These are phyloP conservation scores for Clarias gariepinus DNA, from an alignment of 2,113 vertebrate genomes.

Conservation along the genomic window DNA sequence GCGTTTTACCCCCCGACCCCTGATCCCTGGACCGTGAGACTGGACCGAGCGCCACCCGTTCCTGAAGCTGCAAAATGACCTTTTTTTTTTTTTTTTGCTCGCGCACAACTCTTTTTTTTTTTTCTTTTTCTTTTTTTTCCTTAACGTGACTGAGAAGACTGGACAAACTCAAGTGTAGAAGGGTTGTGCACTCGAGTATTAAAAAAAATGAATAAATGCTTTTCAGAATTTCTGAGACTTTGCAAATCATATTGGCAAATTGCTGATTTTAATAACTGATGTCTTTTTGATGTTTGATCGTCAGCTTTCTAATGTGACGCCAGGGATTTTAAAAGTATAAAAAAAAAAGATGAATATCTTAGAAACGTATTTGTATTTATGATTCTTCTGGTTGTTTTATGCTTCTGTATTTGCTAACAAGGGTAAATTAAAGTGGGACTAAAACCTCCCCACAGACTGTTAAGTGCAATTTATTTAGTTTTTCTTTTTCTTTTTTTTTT, in stretches of 20 bases:
- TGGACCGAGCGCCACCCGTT: slow-evolving; percentile 81
- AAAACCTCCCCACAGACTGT: slow-evolving; percentile 43
- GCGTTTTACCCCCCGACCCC: slow-evolving; percentile 83
- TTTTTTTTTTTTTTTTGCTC: background rate
- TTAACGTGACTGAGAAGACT: background rate
- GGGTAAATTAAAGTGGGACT: slow-evolving; percentile 44
- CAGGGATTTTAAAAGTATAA: slow-evolving; percentile 44
- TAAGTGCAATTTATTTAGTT: slow-evolving; percentile 47
- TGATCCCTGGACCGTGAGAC: slow-evolving; percentile 86
- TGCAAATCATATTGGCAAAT: slow-evolving; percentile 30
- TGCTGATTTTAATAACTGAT: slow-evolving; percentile 22
- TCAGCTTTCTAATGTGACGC: slow-evolving; percentile 50
- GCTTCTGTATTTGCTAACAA: slow-evolving; percentile 48
- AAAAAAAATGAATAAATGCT: background rate
- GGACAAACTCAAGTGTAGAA: background rate
- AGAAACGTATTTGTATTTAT: slow-evolving; percentile 48
- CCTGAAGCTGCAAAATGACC: slow-evolving; percentile 85
- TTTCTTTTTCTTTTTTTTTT: background rate
- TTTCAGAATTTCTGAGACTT: slow-evolving; percentile 13
- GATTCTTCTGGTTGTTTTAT: slow-evolving; percentile 42
- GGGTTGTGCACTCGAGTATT: background rate
- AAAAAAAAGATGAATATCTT: slow-evolving; percentile 26
- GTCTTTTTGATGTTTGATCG: slow-evolving; percentile 29
- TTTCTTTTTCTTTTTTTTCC: background rate
- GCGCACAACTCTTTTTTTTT: background rate